phyloP scores from a whole-genome alignment of 2,113 vertebrate genomes.

The Entelurus aequoreus region DNA sequence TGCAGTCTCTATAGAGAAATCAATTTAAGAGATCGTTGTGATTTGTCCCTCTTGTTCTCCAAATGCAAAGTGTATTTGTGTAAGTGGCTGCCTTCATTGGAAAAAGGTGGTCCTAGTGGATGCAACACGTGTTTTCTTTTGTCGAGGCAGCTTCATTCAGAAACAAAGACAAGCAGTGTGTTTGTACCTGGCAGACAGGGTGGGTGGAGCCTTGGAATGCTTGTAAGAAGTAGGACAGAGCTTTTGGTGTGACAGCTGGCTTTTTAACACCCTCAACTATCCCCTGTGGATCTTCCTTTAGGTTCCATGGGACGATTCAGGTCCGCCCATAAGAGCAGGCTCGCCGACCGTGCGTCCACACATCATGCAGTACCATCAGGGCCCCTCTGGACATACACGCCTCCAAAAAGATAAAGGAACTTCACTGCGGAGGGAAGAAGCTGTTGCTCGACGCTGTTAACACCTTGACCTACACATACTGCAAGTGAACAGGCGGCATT shows the following conservation, averaged over 20 bases:
- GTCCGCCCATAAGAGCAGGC: conserved; percentile 83
- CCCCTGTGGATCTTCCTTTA: conserved; percentile 81
- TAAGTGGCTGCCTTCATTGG: conserved; percentile 36
- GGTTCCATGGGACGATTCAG: conserved; percentile 92
- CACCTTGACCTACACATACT: conserved; percentile 45
- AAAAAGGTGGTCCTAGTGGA: conserved; percentile 40
- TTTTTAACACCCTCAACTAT: conserved; percentile 76
- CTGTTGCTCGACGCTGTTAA: conserved; percentile 89
- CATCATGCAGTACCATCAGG: conserved; percentile 81
- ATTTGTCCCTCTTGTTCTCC: conserved; percentile 48
- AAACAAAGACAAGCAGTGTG: conserved; percentile 4
- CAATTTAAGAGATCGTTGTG: conserved; percentile 54
- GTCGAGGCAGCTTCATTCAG: conserved; percentile 36
- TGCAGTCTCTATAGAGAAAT: conserved; percentile 46
- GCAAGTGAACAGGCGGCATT: conserved; percentile 65
- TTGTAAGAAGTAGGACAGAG: conserved; percentile 37
- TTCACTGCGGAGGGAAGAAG: conserved; percentile 94
- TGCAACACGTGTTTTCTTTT: conserved; percentile 18
- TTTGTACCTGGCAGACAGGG: conserved; percentile 30
- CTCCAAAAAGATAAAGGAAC: conserved; percentile 90
- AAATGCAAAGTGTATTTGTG: conserved; percentile 52
- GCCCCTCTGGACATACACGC: conserved; percentile 83
- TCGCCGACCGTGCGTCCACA: conserved; percentile 82
- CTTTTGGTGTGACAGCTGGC: conserved; percentile 36
- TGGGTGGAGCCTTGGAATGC: background rate